Conservation (phyloP, 2,113 vertebrate genomes). For the Apodemus speciosus region DNA sequence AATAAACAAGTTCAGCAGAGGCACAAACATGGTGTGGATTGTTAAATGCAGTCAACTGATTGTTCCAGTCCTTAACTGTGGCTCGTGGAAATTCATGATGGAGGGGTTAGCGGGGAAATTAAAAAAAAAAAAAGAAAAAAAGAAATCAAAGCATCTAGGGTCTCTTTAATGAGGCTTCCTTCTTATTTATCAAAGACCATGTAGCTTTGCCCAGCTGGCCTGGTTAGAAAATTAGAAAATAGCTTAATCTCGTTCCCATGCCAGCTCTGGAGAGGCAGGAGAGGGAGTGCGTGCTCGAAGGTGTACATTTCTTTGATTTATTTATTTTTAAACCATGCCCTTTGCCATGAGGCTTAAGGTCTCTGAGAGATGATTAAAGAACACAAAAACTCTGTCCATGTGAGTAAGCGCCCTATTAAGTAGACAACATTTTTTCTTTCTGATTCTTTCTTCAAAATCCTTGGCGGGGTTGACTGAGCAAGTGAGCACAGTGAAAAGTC, state of each 20-base stretch:
- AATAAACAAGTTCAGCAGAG: slow-evolving; percentile 79
- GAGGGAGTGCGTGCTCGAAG: slow-evolving; percentile 36
- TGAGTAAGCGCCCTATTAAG: background rate
- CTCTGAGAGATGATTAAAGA: slow-evolving; percentile 54
- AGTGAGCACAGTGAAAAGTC: background rate
- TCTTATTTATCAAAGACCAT: slow-evolving; percentile 74
- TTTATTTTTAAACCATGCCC: slow-evolving; percentile 53
- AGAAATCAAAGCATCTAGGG: slow-evolving; percentile 54
- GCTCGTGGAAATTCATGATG: slow-evolving; percentile 71
- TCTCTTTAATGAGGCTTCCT: slow-evolving; percentile 81
- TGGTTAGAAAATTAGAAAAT: slow-evolving; percentile 77
- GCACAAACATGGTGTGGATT: slow-evolving; percentile 73
- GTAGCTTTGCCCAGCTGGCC: slow-evolving; percentile 70
- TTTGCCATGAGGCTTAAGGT: slow-evolving; percentile 46
- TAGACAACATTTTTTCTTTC: slow-evolving; percentile 46
- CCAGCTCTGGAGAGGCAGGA: slow-evolving; percentile 41
- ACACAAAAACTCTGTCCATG: background rate
- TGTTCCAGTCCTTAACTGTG: slow-evolving; percentile 70
- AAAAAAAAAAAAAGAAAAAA: background rate
- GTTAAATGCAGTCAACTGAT: slow-evolving; percentile 70
- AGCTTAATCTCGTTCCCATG: slow-evolving; percentile 74
- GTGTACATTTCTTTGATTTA: slow-evolving; percentile 51
- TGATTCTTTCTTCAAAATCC: slow-evolving; percentile 36
- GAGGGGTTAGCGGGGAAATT: background rate
- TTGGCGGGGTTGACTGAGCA: background rate